Evolutionary conservation across 2,888 invertebrate species (phyloP).

Genomic region (Watsonalla cultraria): DNA sequence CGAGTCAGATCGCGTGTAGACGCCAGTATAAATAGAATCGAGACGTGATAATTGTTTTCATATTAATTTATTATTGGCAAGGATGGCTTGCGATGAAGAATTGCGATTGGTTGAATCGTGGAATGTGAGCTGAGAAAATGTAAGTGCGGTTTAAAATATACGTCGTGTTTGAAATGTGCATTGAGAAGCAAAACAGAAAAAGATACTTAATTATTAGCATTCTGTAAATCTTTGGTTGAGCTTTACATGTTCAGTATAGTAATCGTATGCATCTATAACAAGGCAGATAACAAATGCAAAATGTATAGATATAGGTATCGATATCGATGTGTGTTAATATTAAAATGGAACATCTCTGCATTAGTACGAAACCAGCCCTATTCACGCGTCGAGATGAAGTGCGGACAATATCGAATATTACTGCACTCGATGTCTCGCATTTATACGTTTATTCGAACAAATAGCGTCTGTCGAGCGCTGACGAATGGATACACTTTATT

Average conservation of each 20-base stretch:
- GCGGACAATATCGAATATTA: constrained; percentile 40
- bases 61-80: constrained; percentile 33
- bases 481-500: constrained; percentile 1
- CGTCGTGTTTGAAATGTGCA: too few species aligned
- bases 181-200: too few species aligned
- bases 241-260: neutral
- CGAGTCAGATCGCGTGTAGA: constrained; percentile 25
- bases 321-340: constrained; percentile 6
- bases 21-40: constrained; percentile 30
- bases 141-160: too few species aligned
- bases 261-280: neutral
- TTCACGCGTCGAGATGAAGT: constrained; percentile 46
- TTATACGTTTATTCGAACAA: constrained; percentile 7
- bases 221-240: neutral
- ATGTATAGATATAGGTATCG: neutral
- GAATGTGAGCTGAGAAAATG: neutral
- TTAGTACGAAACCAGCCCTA: constrained; percentile 23
- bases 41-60: constrained; percentile 37
- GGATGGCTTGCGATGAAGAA: constrained; percentile 7
- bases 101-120: neutral
- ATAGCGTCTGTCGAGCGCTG: constrained; percentile 21
- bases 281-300: too few species aligned
- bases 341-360: neutral
- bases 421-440: constrained; percentile 12
- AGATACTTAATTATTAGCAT: too few species aligned